Base-by-base conservation (phyloP, 2,888 invertebrate species). In the Ecdyonurus torrentis region DNA sequence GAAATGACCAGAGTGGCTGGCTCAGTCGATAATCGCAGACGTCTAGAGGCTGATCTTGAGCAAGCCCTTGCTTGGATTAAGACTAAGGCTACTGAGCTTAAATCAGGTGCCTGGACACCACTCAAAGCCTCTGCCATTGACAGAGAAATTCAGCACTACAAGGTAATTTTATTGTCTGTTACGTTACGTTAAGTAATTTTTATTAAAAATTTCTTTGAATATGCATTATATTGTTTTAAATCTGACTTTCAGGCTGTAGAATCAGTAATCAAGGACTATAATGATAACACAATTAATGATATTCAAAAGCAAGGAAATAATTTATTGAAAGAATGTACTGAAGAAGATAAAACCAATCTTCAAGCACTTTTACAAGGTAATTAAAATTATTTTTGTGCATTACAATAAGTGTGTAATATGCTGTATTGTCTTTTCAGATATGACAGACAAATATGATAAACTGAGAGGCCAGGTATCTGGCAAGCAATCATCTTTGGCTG, bases 111-210 rank as follows among this genome's bases (percentile, higher is more conserved):
- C 0, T 86, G 87, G 70, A 80, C 89, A 60, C 91, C 92, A 1
- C 74, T 95, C n/a, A 83, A 85, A 72, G 84, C 90, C 1, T 75
- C 82, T 18, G 88, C 87, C 70, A 86, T 93, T n/a, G 90, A 92
- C 70, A 86, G 86, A 71, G 89, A 91, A 71, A 83, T 91, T 37
- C 79, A 81, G 22, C 81, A 86, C 64, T 86, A 87, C 71, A 89
- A 86, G 73, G 76, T 76, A 64, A 63, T 55, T 53, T 1, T n/a
- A n/a, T n/a, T n/a, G n/a, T n/a, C n/a, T n/a, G n/a, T n/a, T n/a
- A n/a, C n/a, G n/a, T n/a, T n/a, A n/a, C n/a, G n/a, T n/a, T n/a
- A n/a, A n/a, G n/a, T n/a, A n/a, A n/a, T n/a, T n/a, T n/a, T n/a
- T 18, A n/a, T 52, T 15, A 52, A 1, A 52, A 15, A 18, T 52